Conservation (phyloP, 2,797 vertebrate species). For the Gephyroberyx darwinii region DNA sequence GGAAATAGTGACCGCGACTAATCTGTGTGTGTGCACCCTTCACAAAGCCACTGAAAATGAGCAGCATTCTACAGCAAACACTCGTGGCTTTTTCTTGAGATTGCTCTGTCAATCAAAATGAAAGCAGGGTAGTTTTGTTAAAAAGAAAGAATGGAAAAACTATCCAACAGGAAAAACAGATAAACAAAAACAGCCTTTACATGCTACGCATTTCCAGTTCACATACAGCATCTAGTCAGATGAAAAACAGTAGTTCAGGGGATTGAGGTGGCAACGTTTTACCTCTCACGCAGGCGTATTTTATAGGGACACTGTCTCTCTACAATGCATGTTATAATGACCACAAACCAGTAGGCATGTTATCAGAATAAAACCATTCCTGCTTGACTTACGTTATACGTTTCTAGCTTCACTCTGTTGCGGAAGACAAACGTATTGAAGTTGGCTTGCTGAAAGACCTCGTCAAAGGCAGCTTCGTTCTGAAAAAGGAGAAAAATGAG, state of each 20-base stretch:
- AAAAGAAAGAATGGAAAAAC: constrained; percentile 18
- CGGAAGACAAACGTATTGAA: constrained; percentile 91
- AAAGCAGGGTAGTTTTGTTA: constrained; percentile 21
- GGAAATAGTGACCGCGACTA: constrained; percentile 65
- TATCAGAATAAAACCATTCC: background rate
- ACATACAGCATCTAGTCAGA: background rate
- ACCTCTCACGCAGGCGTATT: background rate
- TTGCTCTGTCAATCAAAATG: constrained; percentile 27
- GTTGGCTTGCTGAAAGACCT: constrained; percentile 93
- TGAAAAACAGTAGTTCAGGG: background rate
- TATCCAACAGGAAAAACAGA: constrained; percentile 4
- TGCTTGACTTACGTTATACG: constrained; percentile 91
- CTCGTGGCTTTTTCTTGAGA: background rate
- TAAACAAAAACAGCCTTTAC: constrained; percentile 13
- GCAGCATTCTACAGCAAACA: constrained; percentile 36
- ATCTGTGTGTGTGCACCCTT: constrained; percentile 55
- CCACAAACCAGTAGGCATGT: background rate
- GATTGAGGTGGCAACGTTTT: background rate
- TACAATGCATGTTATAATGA: background rate
- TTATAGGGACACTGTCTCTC: background rate
- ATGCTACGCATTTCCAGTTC: constrained; percentile 13
- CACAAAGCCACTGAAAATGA: constrained; percentile 57
- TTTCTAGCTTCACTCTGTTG: constrained; percentile 94
- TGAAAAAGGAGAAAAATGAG: constrained; percentile 66
- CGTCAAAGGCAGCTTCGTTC: constrained; percentile 94